A percentile compares a stretch with the other conserved stretches of the same genome.
These are phyloP conservation scores for Oscheius sp. DNA, from an alignment of 2,888 invertebrate species.

Conservation along the genomic window DNA sequence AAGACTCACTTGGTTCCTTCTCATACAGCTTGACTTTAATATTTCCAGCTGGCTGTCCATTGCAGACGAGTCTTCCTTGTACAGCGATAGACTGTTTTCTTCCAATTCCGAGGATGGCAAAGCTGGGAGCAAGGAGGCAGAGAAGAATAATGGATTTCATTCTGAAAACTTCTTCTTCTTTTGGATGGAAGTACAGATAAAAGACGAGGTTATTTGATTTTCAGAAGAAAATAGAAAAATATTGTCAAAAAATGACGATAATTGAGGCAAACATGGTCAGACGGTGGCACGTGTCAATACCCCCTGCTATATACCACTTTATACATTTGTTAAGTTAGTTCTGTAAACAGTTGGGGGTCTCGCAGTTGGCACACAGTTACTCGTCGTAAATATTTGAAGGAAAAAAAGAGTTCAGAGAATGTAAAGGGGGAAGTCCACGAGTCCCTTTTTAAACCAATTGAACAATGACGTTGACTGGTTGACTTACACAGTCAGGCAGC, in stretches of 20 bases:
- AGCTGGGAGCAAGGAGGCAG: conserved; percentile 17
- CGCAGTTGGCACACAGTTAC: no score
- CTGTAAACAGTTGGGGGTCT: no score
- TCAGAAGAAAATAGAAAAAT: not conserved
- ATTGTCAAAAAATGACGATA: not conserved
- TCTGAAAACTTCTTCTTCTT: no score
- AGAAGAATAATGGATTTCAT: conserved; percentile 9
- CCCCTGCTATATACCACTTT: no score
- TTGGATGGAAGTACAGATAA: no score
- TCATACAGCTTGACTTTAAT: conserved; percentile 55
- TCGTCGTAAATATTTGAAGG: not conserved
- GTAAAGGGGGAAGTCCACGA: not conserved
- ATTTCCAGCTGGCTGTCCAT: conserved; percentile 45
- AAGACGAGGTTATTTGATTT: not conserved
- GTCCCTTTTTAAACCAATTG: not conserved
- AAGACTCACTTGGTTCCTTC: conserved; percentile 43
- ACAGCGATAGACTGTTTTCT: conserved; percentile 52
- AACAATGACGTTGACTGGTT: not conserved
- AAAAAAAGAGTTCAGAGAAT: not conserved
- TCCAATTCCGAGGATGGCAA: conserved; percentile 47
- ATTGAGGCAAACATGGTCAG: not conserved
- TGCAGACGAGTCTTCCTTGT: conserved; percentile 50
- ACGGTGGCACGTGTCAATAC: no score
- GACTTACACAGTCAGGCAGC: not conserved
- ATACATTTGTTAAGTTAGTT: no score